Evolutionary conservation across 1,140 invertebrate species (phyloP), one percentile per base, ranked within the genome.

Genomic region (Leptonema lineaticorne): DNA sequence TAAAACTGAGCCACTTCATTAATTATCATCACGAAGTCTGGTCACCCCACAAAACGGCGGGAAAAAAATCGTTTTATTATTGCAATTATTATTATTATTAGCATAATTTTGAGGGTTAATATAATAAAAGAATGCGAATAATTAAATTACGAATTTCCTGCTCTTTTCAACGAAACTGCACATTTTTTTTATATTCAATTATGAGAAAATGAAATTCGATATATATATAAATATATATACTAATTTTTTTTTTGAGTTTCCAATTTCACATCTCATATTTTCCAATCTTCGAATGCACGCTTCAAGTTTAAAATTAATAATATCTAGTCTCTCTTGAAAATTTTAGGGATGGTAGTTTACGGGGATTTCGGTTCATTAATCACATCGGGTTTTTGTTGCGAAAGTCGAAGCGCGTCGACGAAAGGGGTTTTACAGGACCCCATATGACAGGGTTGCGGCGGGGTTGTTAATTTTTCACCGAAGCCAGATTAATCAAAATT

Each of bases 1-100:
- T 9, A 53, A 53, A 53, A 53, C n/a, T n/a, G n/a, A 53, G 50
- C 50, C 50, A 53, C 50, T 53, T 53, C 50, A 53, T 53, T 53
- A 53, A 53, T 53, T 53, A 53, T 53, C 50, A 24, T 53, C 50
- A 53, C 20, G 8, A 24, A 24, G 27, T 53, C 27, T 24, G 22
- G 50, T 53, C 50, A 53, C 50, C 50, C 22, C n/a, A n/a, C 9
- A 14, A 53, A 53, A 24, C 22, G 50, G 14, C 50, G 8, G 24
- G 24, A 50, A 53, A 26, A 24, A 22, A 53, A 11, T 24, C 50
- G 22, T 24, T 48, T 46, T 20, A 16, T 18, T n/a, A 1, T 53
- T 8, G 24, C 1, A 16, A 41, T 2, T 41, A 41, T 16, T 41
- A 24, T 9, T 26, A 7, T 45, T 45, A n/a, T 45, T 45, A 3